Evolutionary conservation across 1,140 invertebrate genomes (phyloP).

Genomic region (Daktulosphaira vitifoliae): DNA sequence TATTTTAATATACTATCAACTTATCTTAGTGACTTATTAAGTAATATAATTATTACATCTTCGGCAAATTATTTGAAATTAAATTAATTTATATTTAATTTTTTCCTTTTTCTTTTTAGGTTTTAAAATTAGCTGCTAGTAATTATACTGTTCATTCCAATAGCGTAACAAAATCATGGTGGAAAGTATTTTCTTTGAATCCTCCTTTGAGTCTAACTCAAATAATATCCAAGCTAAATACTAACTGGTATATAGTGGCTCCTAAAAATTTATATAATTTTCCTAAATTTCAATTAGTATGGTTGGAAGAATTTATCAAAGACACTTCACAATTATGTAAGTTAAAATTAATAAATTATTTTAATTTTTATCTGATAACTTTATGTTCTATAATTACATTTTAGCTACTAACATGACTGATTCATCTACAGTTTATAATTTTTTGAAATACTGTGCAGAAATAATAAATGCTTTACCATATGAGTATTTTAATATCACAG

Average conservation of each 20-base stretch:
- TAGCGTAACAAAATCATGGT: not conserved
- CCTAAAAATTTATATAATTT: not conserved
- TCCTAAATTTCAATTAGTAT: slow-evolving; percentile 4
- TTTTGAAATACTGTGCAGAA: slow-evolving; percentile 10
- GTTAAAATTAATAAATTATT: not conserved
- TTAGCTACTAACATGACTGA: not conserved
- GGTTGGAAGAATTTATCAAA: not conserved
- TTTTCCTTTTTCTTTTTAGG: too few species aligned
- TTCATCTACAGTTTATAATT: not conserved
- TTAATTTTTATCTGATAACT: not conserved
- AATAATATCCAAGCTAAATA: not conserved
- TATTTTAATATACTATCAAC: too few species aligned
- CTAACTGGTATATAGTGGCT: slow-evolving; percentile 6
- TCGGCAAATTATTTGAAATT: too few species aligned
- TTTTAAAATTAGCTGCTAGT: not conserved
- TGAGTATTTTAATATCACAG: slow-evolving; percentile 20
- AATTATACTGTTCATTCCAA: not conserved
- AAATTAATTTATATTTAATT: too few species aligned
- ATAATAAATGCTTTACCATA: slow-evolving; percentile 9
- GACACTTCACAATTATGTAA: slow-evolving; percentile 5
- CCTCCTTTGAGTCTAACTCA: not conserved
- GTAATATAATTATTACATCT: too few species aligned
- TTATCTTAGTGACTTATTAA: too few species aligned
- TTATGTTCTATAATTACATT: not conserved
- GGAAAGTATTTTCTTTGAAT: slow-evolving; percentile 6